A percentile compares a stretch with the other conserved stretches of the same genome.
phyloP scores from a whole-genome alignment of 2,113 vertebrate genomes.

The Sula dactylatra region DNA sequence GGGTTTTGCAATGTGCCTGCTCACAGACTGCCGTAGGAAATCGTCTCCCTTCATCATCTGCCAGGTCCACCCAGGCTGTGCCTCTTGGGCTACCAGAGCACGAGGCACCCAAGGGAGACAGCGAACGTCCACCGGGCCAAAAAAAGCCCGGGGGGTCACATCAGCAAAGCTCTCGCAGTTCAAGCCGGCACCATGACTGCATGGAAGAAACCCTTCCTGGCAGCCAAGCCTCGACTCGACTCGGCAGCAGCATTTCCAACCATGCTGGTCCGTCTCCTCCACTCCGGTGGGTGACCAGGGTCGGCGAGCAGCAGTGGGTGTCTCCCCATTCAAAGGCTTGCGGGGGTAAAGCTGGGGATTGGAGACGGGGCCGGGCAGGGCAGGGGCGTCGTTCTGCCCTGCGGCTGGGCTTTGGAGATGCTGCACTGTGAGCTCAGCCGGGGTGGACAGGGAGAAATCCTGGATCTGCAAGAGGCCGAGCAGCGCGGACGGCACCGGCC shows the following conservation, averaged over 20 bases:
- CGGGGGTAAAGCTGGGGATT: background rate
- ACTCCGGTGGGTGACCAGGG: background rate
- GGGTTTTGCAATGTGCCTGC: background rate
- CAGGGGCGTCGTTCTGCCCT: background rate
- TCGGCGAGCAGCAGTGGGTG: fast-evolving
- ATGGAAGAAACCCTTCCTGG: background rate
- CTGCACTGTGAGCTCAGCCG: background rate
- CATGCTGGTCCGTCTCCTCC: background rate
- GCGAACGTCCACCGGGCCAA: background rate
- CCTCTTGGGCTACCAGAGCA: background rate
- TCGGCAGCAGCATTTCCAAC: background rate
- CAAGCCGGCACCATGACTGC: background rate
- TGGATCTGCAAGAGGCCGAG: background rate
- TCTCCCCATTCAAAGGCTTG: fast-evolving
- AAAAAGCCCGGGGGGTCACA: background rate
- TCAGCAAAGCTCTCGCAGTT: background rate
- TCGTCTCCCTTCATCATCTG: background rate
- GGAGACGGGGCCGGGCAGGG: background rate
- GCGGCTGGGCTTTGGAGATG: fast-evolving
- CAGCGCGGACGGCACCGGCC: background rate
- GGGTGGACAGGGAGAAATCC: background rate
- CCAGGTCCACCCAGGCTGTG: background rate
- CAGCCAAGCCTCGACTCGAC: fast-evolving
- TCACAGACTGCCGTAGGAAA: background rate
- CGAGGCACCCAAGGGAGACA: background rate